Conservation (phyloP, 2,888 invertebrate genomes). For the Chirona hameri region DNA sequence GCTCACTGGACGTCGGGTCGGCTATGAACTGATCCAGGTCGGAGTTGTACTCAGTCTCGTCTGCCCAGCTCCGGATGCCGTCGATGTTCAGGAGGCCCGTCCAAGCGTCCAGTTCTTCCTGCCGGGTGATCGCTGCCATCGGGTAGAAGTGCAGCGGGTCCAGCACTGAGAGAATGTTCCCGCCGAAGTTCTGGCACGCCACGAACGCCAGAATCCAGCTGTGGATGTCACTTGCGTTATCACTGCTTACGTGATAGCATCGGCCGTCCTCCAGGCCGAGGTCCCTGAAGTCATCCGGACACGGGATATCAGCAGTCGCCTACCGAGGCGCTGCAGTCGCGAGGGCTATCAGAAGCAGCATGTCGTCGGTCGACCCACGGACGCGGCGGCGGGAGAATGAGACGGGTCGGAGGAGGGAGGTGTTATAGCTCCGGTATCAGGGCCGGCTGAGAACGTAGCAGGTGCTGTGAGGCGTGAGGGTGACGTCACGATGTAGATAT, state of each 20-base stretch:
- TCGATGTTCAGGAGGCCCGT: neutral
- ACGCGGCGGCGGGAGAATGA: too few relatives aligned
- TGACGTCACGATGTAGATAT: too few relatives aligned
- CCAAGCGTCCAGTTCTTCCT: neutral
- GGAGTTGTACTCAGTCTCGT: neutral
- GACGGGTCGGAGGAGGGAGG: too few relatives aligned
- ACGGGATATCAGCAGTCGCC: neutral
- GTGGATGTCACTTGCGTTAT: neutral
- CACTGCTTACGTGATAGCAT: neutral
- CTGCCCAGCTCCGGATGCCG: neutral
- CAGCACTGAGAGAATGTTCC: neutral
- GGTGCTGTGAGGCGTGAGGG: too few relatives aligned
- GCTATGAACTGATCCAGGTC: neutral
- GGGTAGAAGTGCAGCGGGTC: conserved; percentile 24
- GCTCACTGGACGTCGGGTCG: neutral
- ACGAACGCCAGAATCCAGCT: neutral
- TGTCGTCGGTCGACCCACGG: neutral
- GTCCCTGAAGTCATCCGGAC: neutral
- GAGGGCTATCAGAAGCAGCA: neutral
- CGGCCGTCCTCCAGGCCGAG: neutral
- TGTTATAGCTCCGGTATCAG: too few relatives aligned
- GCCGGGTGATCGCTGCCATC: neutral
- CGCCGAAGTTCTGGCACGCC: neutral
- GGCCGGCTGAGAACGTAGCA: too few relatives aligned
- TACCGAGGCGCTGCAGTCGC: neutral